A percentile compares a stretch with the other conserved stretches of the same genome.
Evolutionary conservation across 2,113 vertebrate genomes (phyloP).

Genomic region (Paedocypris sp.): DNA sequence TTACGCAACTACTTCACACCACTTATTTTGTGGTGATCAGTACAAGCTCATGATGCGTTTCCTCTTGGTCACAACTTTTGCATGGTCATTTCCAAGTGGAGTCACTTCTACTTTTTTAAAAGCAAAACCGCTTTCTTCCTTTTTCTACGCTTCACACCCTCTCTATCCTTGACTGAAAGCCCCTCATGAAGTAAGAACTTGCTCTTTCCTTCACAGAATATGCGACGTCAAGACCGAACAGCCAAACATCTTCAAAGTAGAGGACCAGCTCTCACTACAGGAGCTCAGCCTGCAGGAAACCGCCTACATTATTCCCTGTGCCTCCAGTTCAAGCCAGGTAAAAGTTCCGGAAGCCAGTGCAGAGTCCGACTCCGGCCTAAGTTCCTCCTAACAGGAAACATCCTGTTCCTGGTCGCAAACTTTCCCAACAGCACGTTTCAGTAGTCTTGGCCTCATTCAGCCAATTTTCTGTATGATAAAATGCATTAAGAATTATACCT

Average conservation of each 20-base stretch:
- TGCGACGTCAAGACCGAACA: constrained; percentile 80
- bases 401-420: background rate
- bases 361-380: constrained; percentile 55
- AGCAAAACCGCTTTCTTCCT: background rate
- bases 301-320: constrained; percentile 64
- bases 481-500: background rate
- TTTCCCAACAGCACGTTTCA: background rate
- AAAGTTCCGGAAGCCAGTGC: constrained; percentile 25
- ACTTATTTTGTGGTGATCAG: no score
- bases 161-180: background rate
- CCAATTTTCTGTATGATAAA: constrained; percentile 3
- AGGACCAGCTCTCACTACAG: constrained; percentile 78
- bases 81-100: background rate
- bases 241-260: constrained; percentile 85
- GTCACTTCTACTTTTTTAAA: background rate
- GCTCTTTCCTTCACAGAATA: constrained; percentile 62
- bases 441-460: constrained; percentile 12
- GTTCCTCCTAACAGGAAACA: constrained; percentile 45
- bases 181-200: background rate
- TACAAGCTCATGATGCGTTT: no score
- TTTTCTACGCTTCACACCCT: background rate
- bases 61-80: background rate
- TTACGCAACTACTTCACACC: no score
- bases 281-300: constrained; percentile 72
- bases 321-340: constrained; percentile 33